phyloP scores from a whole-genome alignment of 2,888 invertebrate genomes.

The Erpobdella octoculata region DNA sequence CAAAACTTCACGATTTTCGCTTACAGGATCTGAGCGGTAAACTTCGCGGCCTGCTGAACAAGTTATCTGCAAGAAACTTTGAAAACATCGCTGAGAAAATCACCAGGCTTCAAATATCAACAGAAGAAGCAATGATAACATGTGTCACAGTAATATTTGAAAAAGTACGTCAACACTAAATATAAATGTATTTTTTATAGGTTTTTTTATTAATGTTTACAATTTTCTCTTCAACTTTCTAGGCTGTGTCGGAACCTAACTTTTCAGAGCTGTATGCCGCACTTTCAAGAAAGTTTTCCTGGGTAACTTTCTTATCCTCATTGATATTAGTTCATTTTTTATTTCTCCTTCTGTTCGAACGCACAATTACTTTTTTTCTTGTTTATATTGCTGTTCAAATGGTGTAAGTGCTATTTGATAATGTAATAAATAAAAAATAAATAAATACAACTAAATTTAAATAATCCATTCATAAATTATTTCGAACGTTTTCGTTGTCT shows the following conservation, averaged over 20 bases:
- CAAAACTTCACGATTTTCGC: no score
- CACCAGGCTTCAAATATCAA: background rate
- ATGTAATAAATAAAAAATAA: no score
- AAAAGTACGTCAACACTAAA: background rate
- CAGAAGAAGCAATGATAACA: background rate
- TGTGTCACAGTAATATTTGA: constrained; percentile 5
- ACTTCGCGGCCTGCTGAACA: constrained; percentile 5
- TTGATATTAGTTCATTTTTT: background rate
- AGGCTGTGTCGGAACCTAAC: background rate
- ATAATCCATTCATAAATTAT: no score
- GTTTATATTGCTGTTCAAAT: no score
- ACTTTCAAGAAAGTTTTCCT: background rate
- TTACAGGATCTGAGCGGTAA: background rate
- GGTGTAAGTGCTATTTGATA: no score
- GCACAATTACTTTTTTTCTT: background rate
- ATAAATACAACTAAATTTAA: no score
- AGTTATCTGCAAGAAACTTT: constrained; percentile 3
- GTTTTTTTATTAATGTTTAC: background rate
- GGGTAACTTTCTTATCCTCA: background rate
- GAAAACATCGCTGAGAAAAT: background rate
- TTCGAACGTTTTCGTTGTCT: no score
- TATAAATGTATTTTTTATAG: background rate
- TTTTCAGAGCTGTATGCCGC: constrained; percentile 6
- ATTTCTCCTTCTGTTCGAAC: background rate
- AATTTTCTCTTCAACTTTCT: background rate